Evolutionary conservation across 2,888 invertebrate genomes (phyloP).

Genomic region (Pseudococcus jackbeardsleyi): DNA sequence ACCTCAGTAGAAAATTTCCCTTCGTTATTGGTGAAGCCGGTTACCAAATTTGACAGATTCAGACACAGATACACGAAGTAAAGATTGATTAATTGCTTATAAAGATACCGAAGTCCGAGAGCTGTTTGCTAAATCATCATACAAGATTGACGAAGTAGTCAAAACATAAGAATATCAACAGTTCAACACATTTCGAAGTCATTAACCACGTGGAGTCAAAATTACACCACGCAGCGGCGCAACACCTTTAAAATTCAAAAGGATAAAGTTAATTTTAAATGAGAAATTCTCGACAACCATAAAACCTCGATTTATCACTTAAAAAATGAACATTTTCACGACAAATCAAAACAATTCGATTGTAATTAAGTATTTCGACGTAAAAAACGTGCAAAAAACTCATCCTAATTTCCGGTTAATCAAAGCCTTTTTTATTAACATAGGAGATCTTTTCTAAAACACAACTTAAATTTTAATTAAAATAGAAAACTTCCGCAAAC

Average conservation of each 20-base stretch:
- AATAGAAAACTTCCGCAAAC: constrained; percentile 33
- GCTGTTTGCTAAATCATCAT: constrained; percentile 31
- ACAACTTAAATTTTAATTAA: constrained; percentile 20
- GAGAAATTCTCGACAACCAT: not conserved
- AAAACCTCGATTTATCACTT: not conserved
- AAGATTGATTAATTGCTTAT: constrained; percentile 20
- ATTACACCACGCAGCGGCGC: not conserved
- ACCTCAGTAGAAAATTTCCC: not conserved
- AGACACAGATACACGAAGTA: not conserved
- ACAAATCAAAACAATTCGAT: constrained; percentile 17
- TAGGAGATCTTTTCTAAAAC: not conserved
- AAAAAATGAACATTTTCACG: not conserved
- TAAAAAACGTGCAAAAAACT: not conserved
- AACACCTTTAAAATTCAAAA: not conserved
- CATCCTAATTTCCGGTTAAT: not conserved
- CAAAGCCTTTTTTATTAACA: constrained; percentile 5
- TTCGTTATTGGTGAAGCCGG: not conserved
- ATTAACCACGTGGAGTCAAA: not conserved
- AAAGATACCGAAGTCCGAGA: not conserved
- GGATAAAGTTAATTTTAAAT: not conserved
- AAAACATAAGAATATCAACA: not conserved
- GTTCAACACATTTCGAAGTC: not conserved
- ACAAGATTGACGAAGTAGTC: not conserved
- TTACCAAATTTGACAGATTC: constrained; percentile 6
- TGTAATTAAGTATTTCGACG: not conserved